These are phyloP conservation scores for Adineta ricciae DNA, from an alignment of 2,888 invertebrate genomes.

Conservation along the genomic window DNA sequence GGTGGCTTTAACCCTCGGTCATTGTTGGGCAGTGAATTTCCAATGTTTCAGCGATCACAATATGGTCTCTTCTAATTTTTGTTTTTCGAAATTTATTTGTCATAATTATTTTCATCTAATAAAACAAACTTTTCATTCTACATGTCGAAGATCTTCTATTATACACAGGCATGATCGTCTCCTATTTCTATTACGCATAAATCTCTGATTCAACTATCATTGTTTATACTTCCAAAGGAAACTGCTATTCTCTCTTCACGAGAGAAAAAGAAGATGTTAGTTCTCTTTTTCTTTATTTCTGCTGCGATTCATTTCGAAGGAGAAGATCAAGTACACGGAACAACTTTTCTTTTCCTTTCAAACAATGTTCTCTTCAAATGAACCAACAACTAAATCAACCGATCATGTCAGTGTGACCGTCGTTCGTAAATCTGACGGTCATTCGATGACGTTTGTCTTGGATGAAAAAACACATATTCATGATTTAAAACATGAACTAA, in stretches of 20 bases:
- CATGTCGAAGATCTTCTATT: too few relatives aligned
- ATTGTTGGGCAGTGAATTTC: too few relatives aligned
- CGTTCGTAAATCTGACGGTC: background rate
- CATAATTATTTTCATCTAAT: too few relatives aligned
- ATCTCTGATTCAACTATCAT: background rate
- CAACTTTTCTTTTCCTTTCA: too few relatives aligned
- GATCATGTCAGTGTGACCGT: background rate
- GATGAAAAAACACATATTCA: background rate
- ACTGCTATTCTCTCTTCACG: background rate
- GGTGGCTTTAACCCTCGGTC: too few relatives aligned
- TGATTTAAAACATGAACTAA: constrained; percentile 3
- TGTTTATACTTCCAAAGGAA: background rate
- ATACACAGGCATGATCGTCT: too few relatives aligned
- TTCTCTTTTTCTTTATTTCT: background rate
- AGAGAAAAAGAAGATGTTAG: background rate
- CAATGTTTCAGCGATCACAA: too few relatives aligned
- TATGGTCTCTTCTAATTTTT: too few relatives aligned
- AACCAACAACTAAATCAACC: background rate
- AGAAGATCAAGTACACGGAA: too few relatives aligned
- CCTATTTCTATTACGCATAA: too few relatives aligned
- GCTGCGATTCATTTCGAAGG: background rate
- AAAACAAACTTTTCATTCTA: too few relatives aligned
- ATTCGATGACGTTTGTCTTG: background rate
- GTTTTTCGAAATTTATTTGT: too few relatives aligned
- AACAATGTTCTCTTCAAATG: background rate